A percentile compares a stretch with the other conserved stretches of the same genome.
phyloP scores from a whole-genome alignment of 1,140 invertebrate genomes.

The Lepidurus couesii region DNA sequence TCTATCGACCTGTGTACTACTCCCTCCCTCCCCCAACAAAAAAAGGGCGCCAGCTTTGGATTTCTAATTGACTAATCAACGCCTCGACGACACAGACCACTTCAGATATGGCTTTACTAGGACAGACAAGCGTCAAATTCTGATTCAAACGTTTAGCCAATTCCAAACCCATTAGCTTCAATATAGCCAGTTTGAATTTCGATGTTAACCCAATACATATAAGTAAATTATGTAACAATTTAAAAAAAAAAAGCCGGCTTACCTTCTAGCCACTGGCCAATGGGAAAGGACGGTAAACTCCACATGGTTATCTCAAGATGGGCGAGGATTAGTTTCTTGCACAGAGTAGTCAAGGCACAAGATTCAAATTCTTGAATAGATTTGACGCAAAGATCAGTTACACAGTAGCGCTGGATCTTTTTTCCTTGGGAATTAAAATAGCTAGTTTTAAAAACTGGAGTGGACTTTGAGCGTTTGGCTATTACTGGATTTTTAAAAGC shows the following conservation, averaged over 20 bases:
- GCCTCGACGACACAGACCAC: no score
- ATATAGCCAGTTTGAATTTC: no score
- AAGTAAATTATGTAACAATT: neutral
- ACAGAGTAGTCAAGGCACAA: conserved; percentile 5
- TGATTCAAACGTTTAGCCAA: no score
- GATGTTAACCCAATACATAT: neutral
- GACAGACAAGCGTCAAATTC: no score
- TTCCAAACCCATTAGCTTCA: no score
- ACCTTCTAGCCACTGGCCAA: neutral
- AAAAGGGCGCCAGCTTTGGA: no score
- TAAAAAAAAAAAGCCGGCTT: neutral
- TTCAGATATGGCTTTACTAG: no score
- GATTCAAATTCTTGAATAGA: neutral
- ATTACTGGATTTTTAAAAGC: neutral
- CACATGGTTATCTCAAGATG: neutral
- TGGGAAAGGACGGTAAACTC: conserved; percentile 14
- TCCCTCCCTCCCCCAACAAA: no score
- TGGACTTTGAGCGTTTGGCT: neutral
- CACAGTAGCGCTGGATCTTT: neutral
- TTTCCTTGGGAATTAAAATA: neutral
- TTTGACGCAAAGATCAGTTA: neutral
- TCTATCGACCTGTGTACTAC: no score
- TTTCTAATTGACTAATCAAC: no score
- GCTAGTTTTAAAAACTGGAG: neutral
- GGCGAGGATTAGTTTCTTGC: neutral